Percentiles rank a stretch among this genome's conserved stretches.
Evolutionary conservation across 2,113 vertebrate species (phyloP).

Genomic region (Spea multiplicata): DNA sequence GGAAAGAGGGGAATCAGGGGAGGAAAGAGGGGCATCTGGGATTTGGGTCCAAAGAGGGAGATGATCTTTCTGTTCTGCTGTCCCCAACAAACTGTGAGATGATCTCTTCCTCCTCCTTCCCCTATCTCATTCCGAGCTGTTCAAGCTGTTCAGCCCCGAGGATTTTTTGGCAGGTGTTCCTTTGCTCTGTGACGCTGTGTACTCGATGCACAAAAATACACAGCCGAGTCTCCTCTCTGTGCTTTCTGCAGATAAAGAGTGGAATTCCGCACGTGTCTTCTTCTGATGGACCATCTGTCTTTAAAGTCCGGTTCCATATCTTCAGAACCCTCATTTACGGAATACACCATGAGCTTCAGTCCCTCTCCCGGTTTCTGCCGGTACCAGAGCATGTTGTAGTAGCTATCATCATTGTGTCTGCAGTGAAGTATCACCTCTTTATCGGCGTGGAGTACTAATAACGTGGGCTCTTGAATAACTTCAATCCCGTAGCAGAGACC

Average conservation of each 20-base stretch:
- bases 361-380: neutral
- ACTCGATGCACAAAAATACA: constrained; percentile 33
- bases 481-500: neutral
- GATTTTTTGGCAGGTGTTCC: neutral
- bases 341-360: neutral
- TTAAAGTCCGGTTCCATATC: neutral
- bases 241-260: neutral
- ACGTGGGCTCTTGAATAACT: neutral
- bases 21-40: too few species aligned
- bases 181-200: neutral
- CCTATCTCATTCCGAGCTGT: too few species aligned
- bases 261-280: neutral
- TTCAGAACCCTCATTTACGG: neutral
- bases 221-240: neutral
- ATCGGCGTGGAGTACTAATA: neutral
- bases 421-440: neutral
- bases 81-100: too few species aligned
- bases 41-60: too few species aligned
- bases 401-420: neutral
- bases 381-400: constrained; percentile 20
- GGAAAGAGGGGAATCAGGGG: too few species aligned
- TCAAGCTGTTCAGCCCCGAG: too few species aligned
- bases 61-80: too few species aligned
- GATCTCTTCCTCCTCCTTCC: too few species aligned
- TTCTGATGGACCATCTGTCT: neutral